Conservation (phyloP, 2,113 vertebrate genomes). For the Rattus rattus region DNA sequence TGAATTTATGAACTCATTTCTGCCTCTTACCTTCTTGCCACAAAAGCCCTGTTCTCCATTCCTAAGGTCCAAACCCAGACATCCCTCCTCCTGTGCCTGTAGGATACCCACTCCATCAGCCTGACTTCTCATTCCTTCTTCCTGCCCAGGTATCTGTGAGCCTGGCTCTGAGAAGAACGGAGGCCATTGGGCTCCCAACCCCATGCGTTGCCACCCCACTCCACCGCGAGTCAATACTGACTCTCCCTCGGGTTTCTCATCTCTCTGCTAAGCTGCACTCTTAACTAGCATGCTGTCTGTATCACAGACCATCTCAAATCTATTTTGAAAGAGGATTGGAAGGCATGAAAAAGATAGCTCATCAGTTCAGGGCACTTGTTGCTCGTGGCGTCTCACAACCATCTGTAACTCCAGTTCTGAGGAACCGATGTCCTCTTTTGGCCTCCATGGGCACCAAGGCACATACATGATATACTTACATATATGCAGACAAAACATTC, state of each 20-base stretch:
- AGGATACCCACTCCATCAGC: background rate
- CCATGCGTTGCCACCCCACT: background rate
- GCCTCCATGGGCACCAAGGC: background rate
- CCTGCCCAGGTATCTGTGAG: background rate
- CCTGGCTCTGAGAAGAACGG: background rate
- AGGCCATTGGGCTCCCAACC: background rate
- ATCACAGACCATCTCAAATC: background rate
- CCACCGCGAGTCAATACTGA: background rate
- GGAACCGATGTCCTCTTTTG: background rate
- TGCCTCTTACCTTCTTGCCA: background rate
- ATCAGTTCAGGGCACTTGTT: too few species aligned
- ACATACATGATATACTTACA: background rate
- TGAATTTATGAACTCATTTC: background rate
- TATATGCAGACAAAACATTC: background rate
- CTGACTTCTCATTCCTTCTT: background rate
- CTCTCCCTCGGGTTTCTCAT: background rate
- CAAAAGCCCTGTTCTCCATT: background rate
- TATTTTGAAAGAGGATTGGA: background rate
- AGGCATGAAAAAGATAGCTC: too few species aligned
- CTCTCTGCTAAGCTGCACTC: background rate
- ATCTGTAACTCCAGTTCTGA: background rate
- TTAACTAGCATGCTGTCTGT: background rate
- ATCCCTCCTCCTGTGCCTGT: background rate
- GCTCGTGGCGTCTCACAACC: background rate
- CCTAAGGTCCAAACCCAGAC: background rate